Base-by-base conservation (phyloP, 1,140 invertebrate species). In the Drosophila willistoni region DNA sequence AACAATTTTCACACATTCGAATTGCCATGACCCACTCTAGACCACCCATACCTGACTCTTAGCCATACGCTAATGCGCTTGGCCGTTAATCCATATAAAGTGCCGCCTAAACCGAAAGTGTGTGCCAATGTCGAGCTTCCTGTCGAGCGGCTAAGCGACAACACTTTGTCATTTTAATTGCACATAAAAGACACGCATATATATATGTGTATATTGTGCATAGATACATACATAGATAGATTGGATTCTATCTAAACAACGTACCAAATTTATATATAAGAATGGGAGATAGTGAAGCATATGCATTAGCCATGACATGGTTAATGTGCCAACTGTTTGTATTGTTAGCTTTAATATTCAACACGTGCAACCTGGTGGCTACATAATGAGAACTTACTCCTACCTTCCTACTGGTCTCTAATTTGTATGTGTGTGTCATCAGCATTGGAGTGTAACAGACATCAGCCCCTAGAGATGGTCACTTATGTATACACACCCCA, bases 161-260 rank as follows among this genome's bases (percentile, higher is more conserved):
- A 69, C 64, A 74, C 68, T 86, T 69, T 78, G 76, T 86, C 83
- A 86, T 73, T 86, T 82, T 87, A 86, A 82, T 86, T 77, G 83
- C 72, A 19, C 71, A 77, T 84, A 64, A 84, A 84, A 84, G 17
- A 51, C 44, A 51, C 44, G 44, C 44, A 51, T 51, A 51, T 47
- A 51, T 51, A 51, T 47, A 47, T 14, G 7, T 44, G 14, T 14
- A 14, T 44, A 44, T 44, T 14, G n/a, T 4, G 29, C 41, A 25
- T 42, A 10, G 29, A 29, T 29, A 51, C 17, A 51, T 29, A 51
- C 17, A 51, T 51, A 51, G 51, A 47, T 51, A 17, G 19, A 59
- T 13, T 13, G 17, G 3, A 13, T 67, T 51, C 7, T 17, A 6
- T 19, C 14, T 42, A 13, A 42, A 13, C 41, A 13, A 47, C 17